A percentile compares a stretch with the other conserved stretches of the same genome.
phyloP scores from a whole-genome alignment of 2,797 vertebrate genomes.

The Alfaro cultratus region DNA sequence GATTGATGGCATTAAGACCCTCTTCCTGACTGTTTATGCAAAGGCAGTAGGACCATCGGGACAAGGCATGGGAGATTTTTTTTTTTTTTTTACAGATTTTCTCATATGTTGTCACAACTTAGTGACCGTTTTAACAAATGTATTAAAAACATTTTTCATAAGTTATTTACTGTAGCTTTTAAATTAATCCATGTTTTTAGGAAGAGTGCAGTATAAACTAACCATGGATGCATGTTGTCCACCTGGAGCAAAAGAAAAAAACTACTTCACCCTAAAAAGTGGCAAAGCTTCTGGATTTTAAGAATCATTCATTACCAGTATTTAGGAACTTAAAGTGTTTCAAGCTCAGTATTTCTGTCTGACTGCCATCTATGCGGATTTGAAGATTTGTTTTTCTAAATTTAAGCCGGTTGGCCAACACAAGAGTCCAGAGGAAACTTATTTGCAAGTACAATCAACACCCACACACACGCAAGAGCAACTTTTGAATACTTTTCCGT shows the following conservation, averaged over 20 bases:
- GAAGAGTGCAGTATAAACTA: not conserved
- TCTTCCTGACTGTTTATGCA: too few relatives aligned
- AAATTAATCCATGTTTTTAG: not conserved
- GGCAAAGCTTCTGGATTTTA: not conserved
- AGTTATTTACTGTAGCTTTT: too few relatives aligned
- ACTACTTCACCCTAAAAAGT: not conserved
- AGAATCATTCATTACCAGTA: not conserved
- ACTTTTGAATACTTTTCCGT: not conserved
- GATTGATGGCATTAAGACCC: too few relatives aligned
- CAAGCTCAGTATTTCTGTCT: not conserved
- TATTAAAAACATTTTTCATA: too few relatives aligned
- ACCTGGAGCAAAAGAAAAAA: not conserved
- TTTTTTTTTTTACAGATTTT: too few relatives aligned
- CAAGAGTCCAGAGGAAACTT: not conserved
- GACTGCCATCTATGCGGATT: not conserved
- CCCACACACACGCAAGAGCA: not conserved
- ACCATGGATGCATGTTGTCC: not conserved
- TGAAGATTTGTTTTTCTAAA: not conserved
- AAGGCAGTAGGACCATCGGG: too few relatives aligned
- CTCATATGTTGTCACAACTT: too few relatives aligned
- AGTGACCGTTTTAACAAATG: too few relatives aligned
- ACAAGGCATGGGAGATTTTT: too few relatives aligned
- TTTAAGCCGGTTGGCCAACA: not conserved
- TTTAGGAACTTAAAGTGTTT: not conserved
- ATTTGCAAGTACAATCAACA: not conserved